A percentile compares a stretch with the other conserved stretches of the same genome.
Evolutionary conservation across 2,888 invertebrate species (phyloP).

Genomic region (Protonemura montana): DNA sequence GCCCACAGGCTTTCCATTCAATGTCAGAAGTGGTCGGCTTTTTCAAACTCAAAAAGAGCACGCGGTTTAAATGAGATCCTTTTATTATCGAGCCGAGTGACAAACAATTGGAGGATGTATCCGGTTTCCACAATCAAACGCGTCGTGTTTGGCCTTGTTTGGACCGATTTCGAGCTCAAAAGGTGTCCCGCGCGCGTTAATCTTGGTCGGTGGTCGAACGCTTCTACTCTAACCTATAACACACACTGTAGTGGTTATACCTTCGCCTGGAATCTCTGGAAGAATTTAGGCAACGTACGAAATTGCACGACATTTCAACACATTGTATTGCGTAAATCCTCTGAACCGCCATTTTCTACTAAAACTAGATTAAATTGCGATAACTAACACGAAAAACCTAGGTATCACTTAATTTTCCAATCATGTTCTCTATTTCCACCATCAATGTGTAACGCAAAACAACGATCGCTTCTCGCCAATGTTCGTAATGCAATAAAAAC

Average conservation of each 20-base stretch:
- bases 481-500: too few relatives aligned
- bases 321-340: too few relatives aligned
- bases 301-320: too few relatives aligned
- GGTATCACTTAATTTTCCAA: too few relatives aligned
- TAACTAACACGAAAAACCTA: background rate
- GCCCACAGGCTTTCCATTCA: background rate
- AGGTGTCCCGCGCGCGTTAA: background rate
- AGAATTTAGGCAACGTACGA: too few relatives aligned
- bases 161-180: background rate
- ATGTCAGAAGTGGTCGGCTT: slow-evolving; percentile 10
- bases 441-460: too few relatives aligned
- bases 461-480: too few relatives aligned
- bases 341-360: too few relatives aligned
- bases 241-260: background rate
- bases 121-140: background rate
- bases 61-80: slow-evolving; percentile 8
- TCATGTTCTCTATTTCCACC: too few relatives aligned
- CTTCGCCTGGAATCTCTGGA: too few relatives aligned
- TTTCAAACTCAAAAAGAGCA: slow-evolving; percentile 1
- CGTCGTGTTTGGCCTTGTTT: background rate
- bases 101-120: slow-evolving; percentile 12
- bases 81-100: background rate
- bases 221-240: background rate
- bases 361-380: background rate
- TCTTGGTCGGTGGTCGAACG: background rate